Evolutionary conservation across 35 echinoderm and acorn worm species (phyloP), one percentile per base, ranked within the genome.

Genomic region (Acanthaster planci): DNA sequence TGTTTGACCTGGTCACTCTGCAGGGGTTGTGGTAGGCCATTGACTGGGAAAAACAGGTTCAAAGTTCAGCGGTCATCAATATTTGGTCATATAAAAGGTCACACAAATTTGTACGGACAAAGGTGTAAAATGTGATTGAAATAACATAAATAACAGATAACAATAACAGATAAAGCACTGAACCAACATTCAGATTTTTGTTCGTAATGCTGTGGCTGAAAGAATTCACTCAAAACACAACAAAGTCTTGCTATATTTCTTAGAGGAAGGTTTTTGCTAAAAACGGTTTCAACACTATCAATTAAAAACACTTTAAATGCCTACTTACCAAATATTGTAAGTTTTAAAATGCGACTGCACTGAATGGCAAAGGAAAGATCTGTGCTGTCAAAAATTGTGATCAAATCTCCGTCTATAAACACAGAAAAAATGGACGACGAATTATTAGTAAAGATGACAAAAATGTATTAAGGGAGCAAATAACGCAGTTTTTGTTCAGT

Each of bases 291-390:
- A 47, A 47, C 4, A 72, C 34, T 34, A 1, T 10, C 17, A 72
- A 27, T 5, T 26, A 7, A 35, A 35, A 72, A 19, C 47, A 56
- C 6, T 81, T 22, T 77, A 31, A n/a, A n/a, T 35, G 17, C 39
- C 35, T 9, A 99, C 92, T 94, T 77, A 99, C 96, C 96, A 89
- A 99, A 99, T 75, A 99, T 79, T 64, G 91, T 94, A 39, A 94
- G 87, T 76, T 98, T 98, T 16, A 98, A 82, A 88, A 98, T 98
- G 29, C 95, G 82, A 55, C 91, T 98, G 72, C 95, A 98, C 83
- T 98, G 95, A 40, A 98, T 98, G 51, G 95, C 95, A 91, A 98
- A 98, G 22, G 95, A 98, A 18, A 98, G 82, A 60, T 98, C 95
- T 77, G 95, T 88, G 52, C 91, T 98, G 58, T 98, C 95, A 86